These are phyloP conservation scores for Philereme vetulata DNA, from an alignment of 2,888 invertebrate species.

Conservation along the genomic window DNA sequence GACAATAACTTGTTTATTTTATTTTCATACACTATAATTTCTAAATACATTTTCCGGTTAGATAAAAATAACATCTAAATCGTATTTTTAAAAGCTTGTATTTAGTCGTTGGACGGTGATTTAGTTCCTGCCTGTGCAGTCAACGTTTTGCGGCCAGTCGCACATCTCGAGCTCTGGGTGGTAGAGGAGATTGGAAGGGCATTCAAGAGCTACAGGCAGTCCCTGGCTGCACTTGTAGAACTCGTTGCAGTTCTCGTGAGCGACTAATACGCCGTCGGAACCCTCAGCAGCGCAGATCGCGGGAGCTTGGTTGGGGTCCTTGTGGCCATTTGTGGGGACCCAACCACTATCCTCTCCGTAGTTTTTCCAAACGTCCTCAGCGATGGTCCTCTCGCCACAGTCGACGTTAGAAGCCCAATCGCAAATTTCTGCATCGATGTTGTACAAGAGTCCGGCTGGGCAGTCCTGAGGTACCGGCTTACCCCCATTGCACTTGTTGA, in stretches of 20 bases:
- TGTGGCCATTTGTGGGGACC: slow-evolving; percentile 14
- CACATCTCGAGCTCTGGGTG: slow-evolving; percentile 44
- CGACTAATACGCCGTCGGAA: slow-evolving; percentile 36
- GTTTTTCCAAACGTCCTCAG: slow-evolving; percentile 1
- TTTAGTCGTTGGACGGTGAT: slow-evolving; percentile 1
- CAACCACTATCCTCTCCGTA: slow-evolving; percentile 1
- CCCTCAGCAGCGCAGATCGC: slow-evolving; percentile 29
- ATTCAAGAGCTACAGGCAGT: slow-evolving; percentile 38
- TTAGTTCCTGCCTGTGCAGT: slow-evolving; percentile 42
- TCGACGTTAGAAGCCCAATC: slow-evolving; percentile 35
- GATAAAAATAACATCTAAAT: too few relatives aligned
- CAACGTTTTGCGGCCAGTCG: slow-evolving; percentile 50
- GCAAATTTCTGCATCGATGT: slow-evolving; percentile 23
- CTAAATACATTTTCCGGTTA: too few relatives aligned
- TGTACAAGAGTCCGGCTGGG: slow-evolving; percentile 30
- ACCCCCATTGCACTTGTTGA: slow-evolving; percentile 33
- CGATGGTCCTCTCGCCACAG: slow-evolving; percentile 27
- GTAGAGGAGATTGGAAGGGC: slow-evolving; percentile 44
- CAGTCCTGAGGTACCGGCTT: slow-evolving; percentile 26
- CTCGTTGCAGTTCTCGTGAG: slow-evolving; percentile 48
- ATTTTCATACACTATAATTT: too few relatives aligned
- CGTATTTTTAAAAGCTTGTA: too few relatives aligned
- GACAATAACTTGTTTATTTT: too few relatives aligned
- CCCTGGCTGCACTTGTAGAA: slow-evolving; percentile 47
- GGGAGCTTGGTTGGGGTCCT: slow-evolving; percentile 32